A percentile compares a stretch with the other conserved stretches of the same genome.
Evolutionary conservation across 1,140 invertebrate genomes (phyloP).

Genomic region (Gryon sp.): DNA sequence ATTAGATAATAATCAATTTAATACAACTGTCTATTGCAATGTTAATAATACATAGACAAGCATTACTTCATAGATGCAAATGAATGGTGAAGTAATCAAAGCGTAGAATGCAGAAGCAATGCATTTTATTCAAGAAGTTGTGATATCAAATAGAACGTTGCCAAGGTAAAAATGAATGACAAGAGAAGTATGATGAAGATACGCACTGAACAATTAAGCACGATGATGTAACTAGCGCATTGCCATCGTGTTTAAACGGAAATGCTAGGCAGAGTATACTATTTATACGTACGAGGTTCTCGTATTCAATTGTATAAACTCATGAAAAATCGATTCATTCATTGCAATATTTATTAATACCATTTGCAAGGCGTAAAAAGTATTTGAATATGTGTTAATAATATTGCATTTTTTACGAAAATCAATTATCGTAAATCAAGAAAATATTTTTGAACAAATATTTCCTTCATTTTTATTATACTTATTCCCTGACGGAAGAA

Average conservation of each 20-base stretch:
- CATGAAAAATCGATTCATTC: too few relatives aligned
- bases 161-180: conserved; percentile 58
- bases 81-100: conserved; percentile 60
- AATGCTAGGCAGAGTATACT: conserved; percentile 30
- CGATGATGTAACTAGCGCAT: conserved; percentile 55
- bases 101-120: conserved; percentile 54
- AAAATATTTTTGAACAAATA: too few relatives aligned
- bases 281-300: conserved; percentile 33
- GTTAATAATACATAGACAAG: conserved; percentile 42
- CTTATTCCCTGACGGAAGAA: too few relatives aligned
- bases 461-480: too few relatives aligned
- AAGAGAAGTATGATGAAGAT: conserved; percentile 49
- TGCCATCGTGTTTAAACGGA: conserved; percentile 53
- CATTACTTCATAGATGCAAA: conserved; percentile 59
- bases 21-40: conserved; percentile 51
- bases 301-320: too few relatives aligned
- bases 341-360: too few relatives aligned
- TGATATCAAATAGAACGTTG: conserved; percentile 57
- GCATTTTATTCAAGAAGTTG: conserved; percentile 43
- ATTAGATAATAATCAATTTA: conserved; percentile 59
- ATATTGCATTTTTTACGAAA: too few relatives aligned
- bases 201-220: conserved; percentile 42
- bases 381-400: too few relatives aligned
- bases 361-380: too few relatives aligned
- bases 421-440: too few relatives aligned